Conservation (phyloP, 2,113 vertebrate genomes). For the Antigone vipio region DNA sequence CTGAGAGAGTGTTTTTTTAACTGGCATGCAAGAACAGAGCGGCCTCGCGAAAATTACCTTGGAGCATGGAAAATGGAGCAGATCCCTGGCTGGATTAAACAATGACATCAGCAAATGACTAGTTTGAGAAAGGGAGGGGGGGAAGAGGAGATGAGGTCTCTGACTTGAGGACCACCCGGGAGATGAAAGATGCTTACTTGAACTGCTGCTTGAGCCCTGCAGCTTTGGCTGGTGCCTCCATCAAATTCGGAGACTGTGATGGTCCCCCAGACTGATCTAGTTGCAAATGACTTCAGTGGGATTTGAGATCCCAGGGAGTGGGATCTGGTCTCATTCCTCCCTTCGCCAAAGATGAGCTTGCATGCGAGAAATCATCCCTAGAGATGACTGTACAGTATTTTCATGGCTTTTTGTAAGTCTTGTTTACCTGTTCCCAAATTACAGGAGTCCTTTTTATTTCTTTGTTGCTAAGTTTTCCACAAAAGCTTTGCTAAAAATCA, state of each 20-base stretch:
- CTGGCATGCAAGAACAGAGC: background rate
- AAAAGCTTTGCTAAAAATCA: conserved; percentile 18
- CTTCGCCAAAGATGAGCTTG: background rate
- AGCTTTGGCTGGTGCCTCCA: background rate
- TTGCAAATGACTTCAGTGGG: background rate
- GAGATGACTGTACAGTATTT: background rate
- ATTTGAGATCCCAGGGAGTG: background rate
- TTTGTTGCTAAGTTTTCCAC: background rate
- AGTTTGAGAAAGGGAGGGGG: background rate
- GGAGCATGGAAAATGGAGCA: conserved; percentile 56
- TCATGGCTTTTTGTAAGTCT: background rate
- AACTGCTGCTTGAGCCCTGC: background rate
- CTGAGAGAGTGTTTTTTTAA: background rate
- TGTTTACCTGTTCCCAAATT: conserved; percentile 39
- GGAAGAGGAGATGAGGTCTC: background rate
- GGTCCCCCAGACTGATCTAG: background rate
- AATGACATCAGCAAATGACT: conserved; percentile 28
- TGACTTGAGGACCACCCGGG: conserved; percentile 30
- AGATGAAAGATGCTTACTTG: conserved; percentile 8
- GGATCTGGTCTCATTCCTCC: background rate
- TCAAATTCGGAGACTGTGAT: rapidly evolving
- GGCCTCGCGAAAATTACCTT: conserved; percentile 15
- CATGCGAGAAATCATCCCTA: background rate
- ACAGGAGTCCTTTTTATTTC: background rate
- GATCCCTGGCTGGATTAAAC: conserved; percentile 23